Evolutionary conservation across 2,113 vertebrate genomes (phyloP), one percentile per base, ranked within the genome.

Genomic region (Forbesichthys papilliferus): DNA sequence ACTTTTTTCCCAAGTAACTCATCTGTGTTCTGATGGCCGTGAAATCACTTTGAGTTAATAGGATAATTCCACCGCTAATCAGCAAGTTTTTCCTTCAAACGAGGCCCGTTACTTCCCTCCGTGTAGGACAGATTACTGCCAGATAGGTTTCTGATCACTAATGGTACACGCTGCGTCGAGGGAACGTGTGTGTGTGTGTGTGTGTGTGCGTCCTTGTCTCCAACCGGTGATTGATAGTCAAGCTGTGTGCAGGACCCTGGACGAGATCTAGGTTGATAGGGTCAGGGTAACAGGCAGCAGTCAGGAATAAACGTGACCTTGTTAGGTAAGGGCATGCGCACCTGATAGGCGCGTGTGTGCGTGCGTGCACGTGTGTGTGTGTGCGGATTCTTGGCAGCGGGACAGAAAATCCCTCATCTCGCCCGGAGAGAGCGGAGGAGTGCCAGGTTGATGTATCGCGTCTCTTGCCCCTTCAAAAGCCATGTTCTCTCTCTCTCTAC

Each of bases 331-430:
- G 20, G 36, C 61, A 47, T 51, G 20, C 11, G 48, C 61, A 27
- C 27, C 27, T 27, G 27, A 27, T 27, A 51, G 42, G 12, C 9
- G 18, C 10, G 51, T 49, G 49, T 48, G 49, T 64, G 34, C 42
- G 52, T 11, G 64, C 56, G 52, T 53, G n/a, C 20, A 55, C 48
- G 60, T 48, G 54, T 57, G 20, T 48, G 52, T 66, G 63, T 60
- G 62, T 66, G 61, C 36, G 54, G 16, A n/a, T 12, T 14, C 47
- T 34, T 55, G 3, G 76, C 70, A 62, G 75, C 72, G 60, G 58
- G 75, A 74, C 56, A 79, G 68, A 80, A 86, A 86, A 89, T 90
- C 82, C 74, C 79, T 91, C 78, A 84, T 86, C 87, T 84, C 75
- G 66, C 71, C 64, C 46, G 34, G 61, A 16, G 72, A 77, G 72